phyloP scores from a whole-genome alignment of 2,888 invertebrate species.

The Zygogramma bicolorata region DNA sequence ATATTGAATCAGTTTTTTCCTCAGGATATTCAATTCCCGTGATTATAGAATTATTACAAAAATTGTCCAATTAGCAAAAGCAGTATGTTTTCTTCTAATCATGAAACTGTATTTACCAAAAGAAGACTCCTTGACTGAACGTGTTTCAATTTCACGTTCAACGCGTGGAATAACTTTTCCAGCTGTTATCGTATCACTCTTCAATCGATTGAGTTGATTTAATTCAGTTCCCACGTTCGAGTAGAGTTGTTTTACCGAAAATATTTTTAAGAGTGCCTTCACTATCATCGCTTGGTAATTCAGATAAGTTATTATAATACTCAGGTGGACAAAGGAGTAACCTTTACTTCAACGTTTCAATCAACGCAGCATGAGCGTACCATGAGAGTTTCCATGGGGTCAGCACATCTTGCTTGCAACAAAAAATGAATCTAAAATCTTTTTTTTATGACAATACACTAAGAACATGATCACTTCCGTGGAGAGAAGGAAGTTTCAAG shows the following conservation, averaged over 20 bases:
- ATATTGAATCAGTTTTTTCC: no score
- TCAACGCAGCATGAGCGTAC: conserved; percentile 9
- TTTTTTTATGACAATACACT: no score
- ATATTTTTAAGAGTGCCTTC: background rate
- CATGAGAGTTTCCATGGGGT: background rate
- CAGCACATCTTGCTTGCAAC: background rate
- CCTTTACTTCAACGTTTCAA: conserved; percentile 35
- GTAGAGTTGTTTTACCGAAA: background rate
- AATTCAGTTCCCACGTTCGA: background rate
- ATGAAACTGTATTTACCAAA: no score
- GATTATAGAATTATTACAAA: no score
- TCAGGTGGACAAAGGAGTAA: conserved; percentile 1
- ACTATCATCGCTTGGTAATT: background rate
- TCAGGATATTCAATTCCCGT: no score
- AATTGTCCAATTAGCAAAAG: no score
- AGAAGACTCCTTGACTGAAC: no score
- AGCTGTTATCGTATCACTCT: background rate
- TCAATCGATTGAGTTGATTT: background rate
- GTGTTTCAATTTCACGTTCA: no score
- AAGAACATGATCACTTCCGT: no score
- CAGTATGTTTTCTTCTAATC: no score
- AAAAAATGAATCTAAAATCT: no score
- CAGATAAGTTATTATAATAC: background rate
- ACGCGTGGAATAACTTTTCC: background rate
- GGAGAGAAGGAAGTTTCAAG: no score